Percentiles rank a stretch among this genome's conserved stretches.
phyloP scores from a whole-genome alignment of 2,113 vertebrate genomes.

The Nibea coibor region DNA sequence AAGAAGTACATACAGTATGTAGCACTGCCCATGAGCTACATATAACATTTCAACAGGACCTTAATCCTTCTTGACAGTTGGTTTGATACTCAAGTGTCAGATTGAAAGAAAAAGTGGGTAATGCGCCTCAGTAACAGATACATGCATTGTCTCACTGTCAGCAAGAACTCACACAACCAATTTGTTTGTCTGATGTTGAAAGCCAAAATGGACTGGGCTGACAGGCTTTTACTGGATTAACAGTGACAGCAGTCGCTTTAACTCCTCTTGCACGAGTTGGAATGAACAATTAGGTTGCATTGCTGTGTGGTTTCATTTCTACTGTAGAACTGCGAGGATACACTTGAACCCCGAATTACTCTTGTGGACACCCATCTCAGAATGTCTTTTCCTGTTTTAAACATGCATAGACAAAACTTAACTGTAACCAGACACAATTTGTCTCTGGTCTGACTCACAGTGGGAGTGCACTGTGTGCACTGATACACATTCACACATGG shows the following conservation, averaged over 20 bases:
- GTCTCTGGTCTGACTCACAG: conserved; percentile 1
- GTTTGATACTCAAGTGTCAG: conserved; percentile 42
- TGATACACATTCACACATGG: conserved; percentile 3
- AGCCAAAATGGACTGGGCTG: conserved; percentile 44
- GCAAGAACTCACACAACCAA: conserved; percentile 49
- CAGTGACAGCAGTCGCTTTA: conserved; percentile 56
- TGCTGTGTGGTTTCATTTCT: conserved; percentile 10
- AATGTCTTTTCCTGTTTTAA: not conserved
- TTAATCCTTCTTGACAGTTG: conserved; percentile 37
- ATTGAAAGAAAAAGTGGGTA: conserved; percentile 35
- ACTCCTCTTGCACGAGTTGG: conserved; percentile 32
- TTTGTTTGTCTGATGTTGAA: conserved; percentile 58
- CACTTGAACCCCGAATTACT: not conserved
- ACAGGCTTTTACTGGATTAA: conserved; percentile 56
- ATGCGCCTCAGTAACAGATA: conserved; percentile 53
- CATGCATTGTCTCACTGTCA: conserved; percentile 41
- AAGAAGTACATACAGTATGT: not conserved
- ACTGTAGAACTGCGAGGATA: not conserved
- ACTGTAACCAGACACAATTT: not conserved
- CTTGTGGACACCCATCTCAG: not conserved
- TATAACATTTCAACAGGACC: conserved; percentile 17
- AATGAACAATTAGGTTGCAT: conserved; percentile 48
- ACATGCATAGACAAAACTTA: not conserved
- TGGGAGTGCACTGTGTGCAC: not conserved
- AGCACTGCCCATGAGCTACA: conserved; percentile 16